Base-by-base conservation (phyloP, 2,888 invertebrate species). In the Thera obeliscata region DNA sequence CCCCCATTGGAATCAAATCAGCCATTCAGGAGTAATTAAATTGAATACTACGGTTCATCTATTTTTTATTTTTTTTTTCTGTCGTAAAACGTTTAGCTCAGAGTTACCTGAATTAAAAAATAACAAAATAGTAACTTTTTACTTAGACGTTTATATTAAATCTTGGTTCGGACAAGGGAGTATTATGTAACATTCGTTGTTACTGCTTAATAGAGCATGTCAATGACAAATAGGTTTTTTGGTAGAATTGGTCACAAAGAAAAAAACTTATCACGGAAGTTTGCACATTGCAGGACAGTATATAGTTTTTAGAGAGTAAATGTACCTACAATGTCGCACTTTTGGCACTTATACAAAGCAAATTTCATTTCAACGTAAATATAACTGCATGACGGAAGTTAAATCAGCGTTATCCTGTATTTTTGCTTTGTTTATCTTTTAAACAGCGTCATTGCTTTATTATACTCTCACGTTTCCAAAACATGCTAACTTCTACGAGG, bases 201-300 rank as follows among this genome's bases (percentile, higher is more conserved):
- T 4, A 60, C 58, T 66, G 67, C 67, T 64, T 64, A 70, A 67
- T 70, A 56, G 68, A 69, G 70, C 74, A 69, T 74, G 61, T 65
- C 64, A 57, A 46, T 71, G 68, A 54, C 67, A 61, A 65, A 70
- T 60, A 61, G 56, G 22, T 66, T 70, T 56, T 66, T 69, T 63
- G 54, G 36, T 54, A 22, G 12, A 8, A 33, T 6, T 41, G 3
- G 11, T 56, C 41, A 41, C 0, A 56, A 41, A 41, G 22, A 41
- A 41, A 41, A 43, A 1, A 36, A 41, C 41, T 41, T 41, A 56
- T 8, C 36, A 56, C 56, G 41, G 41, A 56, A 41, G 41, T 11
- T 56, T 54, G 11, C n/a, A 41, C 38, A 38, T 12, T 43, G 43
- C 6, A 43, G 7, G 43, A 9, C 6, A 41, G 41, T 41, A 41